phyloP scores from a whole-genome alignment of 2,113 vertebrate genomes.

The Turnix velox region DNA sequence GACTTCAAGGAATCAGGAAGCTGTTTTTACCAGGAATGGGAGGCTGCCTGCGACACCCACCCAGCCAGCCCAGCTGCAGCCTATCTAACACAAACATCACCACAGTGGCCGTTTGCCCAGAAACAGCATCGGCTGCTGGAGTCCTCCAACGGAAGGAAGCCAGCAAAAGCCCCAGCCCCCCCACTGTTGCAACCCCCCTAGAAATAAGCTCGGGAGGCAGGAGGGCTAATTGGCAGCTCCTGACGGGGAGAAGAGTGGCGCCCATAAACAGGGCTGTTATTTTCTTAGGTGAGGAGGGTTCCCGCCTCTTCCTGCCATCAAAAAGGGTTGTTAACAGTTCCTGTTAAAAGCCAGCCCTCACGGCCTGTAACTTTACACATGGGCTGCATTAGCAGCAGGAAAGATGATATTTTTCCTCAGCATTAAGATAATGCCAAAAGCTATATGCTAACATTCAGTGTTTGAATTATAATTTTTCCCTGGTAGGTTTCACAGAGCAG shows the following conservation, averaged over 20 bases:
- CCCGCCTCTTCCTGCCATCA: conserved; percentile 34
- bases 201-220: neutral
- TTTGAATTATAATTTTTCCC: neutral
- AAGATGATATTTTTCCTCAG: conserved; percentile 12
- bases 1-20: neutral
- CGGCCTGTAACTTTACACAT: neutral
- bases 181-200: neutral
- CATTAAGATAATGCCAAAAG: conserved; percentile 40
- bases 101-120: conserved; percentile 53
- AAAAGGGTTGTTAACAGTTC: conserved; percentile 25
- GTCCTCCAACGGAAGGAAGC: conserved; percentile 44
- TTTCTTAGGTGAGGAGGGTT: conserved; percentile 1
- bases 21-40: neutral
- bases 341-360: conserved; percentile 1
- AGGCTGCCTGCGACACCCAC: neutral
- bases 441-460: neutral
- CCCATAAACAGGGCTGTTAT: neutral
- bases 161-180: neutral
- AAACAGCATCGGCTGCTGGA: neutral
- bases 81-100: conserved; percentile 28
- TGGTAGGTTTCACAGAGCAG: neutral
- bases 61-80: conserved; percentile 55
- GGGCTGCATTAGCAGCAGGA: conserved; percentile 55
- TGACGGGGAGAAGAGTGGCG: neutral
- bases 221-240: neutral